phyloP scores from a whole-genome alignment of 2,797 vertebrate species.

The Malurus leucopterus region DNA sequence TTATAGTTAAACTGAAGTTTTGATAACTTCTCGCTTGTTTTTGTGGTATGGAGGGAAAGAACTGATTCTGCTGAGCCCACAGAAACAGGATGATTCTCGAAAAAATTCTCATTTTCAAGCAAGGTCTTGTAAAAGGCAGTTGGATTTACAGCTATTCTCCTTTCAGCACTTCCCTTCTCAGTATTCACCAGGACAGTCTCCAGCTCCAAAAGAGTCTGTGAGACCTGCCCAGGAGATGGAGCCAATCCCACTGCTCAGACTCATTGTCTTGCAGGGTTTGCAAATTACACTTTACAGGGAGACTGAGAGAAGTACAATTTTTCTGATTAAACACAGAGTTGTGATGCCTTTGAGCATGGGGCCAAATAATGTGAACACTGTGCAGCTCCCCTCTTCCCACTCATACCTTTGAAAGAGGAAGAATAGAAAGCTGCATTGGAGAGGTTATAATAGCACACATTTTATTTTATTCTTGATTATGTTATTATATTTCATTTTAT shows the following conservation, averaged over 20 bases:
- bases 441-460: fast-evolving
- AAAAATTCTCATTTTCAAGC: neutral
- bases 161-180: neutral
- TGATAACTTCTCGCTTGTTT: neutral
- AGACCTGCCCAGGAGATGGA: neutral
- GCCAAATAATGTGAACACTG: neutral
- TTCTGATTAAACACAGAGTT: neutral
- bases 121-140: neutral
- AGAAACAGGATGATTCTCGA: neutral
- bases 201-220: neutral
- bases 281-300: neutral
- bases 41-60: neutral
- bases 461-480: neutral
- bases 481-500: neutral
- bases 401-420: neutral
- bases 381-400: neutral
- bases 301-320: neutral
- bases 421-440: neutral
- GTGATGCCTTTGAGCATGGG: neutral
- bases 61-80: neutral
- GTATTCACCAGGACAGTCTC: neutral
- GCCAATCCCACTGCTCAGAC: neutral
- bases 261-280: neutral
- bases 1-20: neutral
- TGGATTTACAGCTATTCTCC: neutral